These are phyloP conservation scores for Leptinotarsa haldemani DNA, from an alignment of 2,888 invertebrate genomes.

Conservation along the genomic window DNA sequence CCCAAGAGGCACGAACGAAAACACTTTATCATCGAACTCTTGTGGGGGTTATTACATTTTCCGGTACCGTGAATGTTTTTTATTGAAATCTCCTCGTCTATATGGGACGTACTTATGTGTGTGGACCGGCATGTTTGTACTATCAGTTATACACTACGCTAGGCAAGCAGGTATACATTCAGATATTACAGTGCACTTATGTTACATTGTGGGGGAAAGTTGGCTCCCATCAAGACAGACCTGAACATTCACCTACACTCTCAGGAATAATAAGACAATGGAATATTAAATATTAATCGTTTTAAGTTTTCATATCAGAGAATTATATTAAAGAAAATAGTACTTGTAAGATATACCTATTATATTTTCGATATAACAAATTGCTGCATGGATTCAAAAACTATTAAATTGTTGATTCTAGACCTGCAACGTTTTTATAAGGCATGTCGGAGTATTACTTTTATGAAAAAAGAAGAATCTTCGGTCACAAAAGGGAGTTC, in stretches of 20 bases:
- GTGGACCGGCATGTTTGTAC: conserved; percentile 17
- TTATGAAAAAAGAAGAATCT: no score
- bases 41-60: background rate
- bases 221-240: background rate
- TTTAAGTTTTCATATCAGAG: no score
- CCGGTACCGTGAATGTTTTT: background rate
- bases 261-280: background rate
- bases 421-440: no score
- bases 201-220: conserved; percentile 15
- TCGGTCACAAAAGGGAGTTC: no score
- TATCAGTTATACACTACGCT: conserved; percentile 15
- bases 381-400: no score
- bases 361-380: no score
- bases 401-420: no score
- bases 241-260: background rate
- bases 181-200: conserved; percentile 15
- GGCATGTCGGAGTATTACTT: no score
- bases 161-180: conserved; percentile 16
- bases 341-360: no score
- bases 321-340: no score
- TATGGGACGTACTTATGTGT: background rate
- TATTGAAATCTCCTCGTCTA: background rate
- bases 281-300: background rate
- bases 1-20: no score
- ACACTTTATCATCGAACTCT: no score